phyloP scores from a whole-genome alignment of 1,140 invertebrate genomes.

The Bombus breviceps region DNA sequence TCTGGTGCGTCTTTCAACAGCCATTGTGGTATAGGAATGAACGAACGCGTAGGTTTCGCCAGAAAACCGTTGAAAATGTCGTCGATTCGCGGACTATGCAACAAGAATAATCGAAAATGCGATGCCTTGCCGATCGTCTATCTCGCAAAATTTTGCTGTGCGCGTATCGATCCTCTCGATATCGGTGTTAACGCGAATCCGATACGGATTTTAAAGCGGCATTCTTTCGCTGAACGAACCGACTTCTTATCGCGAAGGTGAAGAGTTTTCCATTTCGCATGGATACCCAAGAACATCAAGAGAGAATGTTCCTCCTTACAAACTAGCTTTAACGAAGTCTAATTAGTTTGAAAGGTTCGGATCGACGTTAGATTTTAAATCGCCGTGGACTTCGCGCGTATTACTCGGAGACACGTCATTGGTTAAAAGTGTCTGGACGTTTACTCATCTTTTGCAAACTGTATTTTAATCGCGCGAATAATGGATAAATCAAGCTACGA shows the following conservation, averaged over 20 bases:
- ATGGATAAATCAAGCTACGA: too few relatives aligned
- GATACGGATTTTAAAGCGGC: conserved; percentile 45
- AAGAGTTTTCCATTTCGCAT: conserved; percentile 10
- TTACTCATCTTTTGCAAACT: too few relatives aligned
- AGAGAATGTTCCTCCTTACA: background rate
- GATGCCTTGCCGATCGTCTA: background rate
- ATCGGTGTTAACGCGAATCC: conserved; percentile 58
- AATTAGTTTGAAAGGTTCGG: background rate
- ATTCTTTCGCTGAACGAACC: conserved; percentile 24
- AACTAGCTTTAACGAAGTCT: background rate
- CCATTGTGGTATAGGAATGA: conserved; percentile 27
- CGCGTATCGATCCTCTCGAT: background rate
- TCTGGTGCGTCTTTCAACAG: background rate
- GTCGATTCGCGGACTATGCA: background rate
- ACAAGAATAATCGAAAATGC: conserved; percentile 45
- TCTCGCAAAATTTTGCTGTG: conserved; percentile 8
- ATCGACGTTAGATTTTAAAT: background rate
- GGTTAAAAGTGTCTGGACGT: background rate
- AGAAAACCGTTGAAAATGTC: conserved; percentile 46
- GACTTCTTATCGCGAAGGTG: conserved; percentile 20
- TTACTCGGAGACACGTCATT: background rate
- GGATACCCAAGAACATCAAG: background rate
- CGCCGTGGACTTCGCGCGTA: background rate
- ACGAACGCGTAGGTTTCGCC: conserved; percentile 30
- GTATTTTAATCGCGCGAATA: too few relatives aligned